These are phyloP conservation scores for Umimayanthus chanpuru DNA, from an alignment of 92 coral and sea anemone genomes.

Conservation along the genomic window DNA sequence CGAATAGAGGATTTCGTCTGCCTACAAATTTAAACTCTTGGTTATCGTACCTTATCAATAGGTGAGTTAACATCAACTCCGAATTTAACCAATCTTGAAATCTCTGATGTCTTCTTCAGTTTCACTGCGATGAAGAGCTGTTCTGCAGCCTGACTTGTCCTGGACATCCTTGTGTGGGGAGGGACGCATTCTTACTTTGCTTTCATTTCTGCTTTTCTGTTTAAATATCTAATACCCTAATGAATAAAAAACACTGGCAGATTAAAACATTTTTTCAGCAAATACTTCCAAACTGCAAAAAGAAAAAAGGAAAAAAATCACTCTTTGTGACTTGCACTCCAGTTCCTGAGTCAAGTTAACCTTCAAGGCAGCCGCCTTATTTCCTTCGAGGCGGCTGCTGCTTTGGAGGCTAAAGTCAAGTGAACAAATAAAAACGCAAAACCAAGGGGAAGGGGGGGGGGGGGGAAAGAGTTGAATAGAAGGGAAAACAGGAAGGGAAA, in stretches of 20 bases:
- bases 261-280: no score
- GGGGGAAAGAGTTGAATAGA: no score
- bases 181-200: neutral
- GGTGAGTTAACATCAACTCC: slow-evolving; percentile 77
- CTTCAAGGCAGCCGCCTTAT: no score
- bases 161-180: slow-evolving; percentile 36
- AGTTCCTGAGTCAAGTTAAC: no score
- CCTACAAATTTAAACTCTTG: neutral
- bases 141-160: slow-evolving; percentile 51
- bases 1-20: no score
- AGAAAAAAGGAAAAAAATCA: no score
- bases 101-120: slow-evolving; percentile 75
- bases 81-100: slow-evolving; percentile 69
- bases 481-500: no score
- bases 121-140: slow-evolving; percentile 83
- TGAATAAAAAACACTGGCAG: neutral
- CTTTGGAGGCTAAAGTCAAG: no score
- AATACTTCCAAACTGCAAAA: neutral
- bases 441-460: no score
- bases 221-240: neutral
- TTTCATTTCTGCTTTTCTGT: neutral
- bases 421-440: no score
- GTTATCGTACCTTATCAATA: slow-evolving; percentile 62
- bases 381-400: no score
- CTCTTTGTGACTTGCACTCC: neutral